Percentiles rank a stretch among this genome's conserved stretches.
Evolutionary conservation across 2,113 vertebrate species (phyloP).

Genomic region (Burhinus bistriatus): DNA sequence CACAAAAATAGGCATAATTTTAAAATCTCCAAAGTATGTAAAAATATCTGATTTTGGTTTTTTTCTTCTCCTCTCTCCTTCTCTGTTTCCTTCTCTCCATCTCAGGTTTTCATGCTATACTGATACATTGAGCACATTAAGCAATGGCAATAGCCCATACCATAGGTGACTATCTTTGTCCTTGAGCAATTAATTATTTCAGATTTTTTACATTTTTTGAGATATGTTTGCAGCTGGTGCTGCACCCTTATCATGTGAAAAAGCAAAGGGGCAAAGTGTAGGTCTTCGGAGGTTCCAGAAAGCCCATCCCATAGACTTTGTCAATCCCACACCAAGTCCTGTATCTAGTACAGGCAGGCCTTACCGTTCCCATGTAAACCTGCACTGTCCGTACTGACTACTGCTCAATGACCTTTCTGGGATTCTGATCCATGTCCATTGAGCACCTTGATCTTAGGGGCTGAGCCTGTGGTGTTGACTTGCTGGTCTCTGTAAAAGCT

Average conservation of each 20-base stretch:
- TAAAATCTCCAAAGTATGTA: background rate
- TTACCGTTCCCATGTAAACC: background rate
- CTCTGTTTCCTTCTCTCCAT: background rate
- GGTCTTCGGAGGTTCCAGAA: background rate
- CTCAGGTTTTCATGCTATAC: background rate
- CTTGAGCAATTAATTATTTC: background rate
- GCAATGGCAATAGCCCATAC: background rate
- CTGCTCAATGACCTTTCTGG: background rate
- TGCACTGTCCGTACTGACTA: background rate
- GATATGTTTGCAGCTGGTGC: rapidly evolving
- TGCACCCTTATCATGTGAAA: background rate
- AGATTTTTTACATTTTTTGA: background rate
- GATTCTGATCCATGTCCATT: background rate
- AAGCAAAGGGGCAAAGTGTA: background rate
- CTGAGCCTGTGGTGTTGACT: background rate
- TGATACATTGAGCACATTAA: background rate
- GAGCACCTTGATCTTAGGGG: background rate
- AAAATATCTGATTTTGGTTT: background rate
- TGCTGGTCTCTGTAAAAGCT: background rate
- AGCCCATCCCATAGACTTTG: background rate
- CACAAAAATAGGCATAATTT: background rate
- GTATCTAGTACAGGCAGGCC: background rate
- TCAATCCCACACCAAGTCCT: background rate
- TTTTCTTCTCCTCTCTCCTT: background rate
- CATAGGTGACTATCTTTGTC: background rate